Evolutionary conservation across 2,113 vertebrate species (phyloP).

Genomic region (Hymenochirus boettgeri): DNA sequence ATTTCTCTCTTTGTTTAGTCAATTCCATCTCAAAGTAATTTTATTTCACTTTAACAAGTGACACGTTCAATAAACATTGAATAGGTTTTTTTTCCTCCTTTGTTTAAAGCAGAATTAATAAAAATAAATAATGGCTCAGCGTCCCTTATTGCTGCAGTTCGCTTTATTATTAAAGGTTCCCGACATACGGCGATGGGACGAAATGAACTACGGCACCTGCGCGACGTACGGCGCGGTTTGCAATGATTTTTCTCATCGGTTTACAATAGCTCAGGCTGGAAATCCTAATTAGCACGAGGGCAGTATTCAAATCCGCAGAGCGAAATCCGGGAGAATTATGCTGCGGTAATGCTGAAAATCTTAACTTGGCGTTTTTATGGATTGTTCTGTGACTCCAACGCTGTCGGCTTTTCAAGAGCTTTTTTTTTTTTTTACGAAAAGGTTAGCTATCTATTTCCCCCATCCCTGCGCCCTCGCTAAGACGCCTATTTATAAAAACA

Average conservation of each 20-base stretch:
- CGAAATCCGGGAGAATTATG: constrained; percentile 64
- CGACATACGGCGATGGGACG: constrained; percentile 17
- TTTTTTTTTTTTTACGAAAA: no score
- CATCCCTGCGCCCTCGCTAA: constrained; percentile 51
- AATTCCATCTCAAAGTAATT: not conserved
- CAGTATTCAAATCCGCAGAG: constrained; percentile 59
- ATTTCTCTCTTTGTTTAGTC: not conserved
- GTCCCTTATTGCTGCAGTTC: not conserved
- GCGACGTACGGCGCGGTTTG: no score
- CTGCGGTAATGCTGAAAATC: constrained; percentile 67
- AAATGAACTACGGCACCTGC: not conserved
- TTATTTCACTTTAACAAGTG: constrained; percentile 2
- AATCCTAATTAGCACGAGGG: constrained; percentile 60
- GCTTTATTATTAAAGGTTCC: not conserved
- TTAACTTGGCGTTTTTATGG: constrained; percentile 58
- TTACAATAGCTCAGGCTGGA: constrained; percentile 48
- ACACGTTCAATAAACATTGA: not conserved
- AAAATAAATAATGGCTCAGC: not conserved
- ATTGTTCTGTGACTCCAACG: constrained; percentile 51
- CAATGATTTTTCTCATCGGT: constrained; percentile 50
- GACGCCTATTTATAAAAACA: constrained; percentile 52
- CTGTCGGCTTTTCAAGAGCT: constrained; percentile 50
- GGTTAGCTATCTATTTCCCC: no score
- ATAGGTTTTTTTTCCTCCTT: not conserved
- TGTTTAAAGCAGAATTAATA: not conserved